Evolutionary conservation across 2,888 invertebrate genomes (phyloP).

Genomic region (Heliconius ismenius): DNA sequence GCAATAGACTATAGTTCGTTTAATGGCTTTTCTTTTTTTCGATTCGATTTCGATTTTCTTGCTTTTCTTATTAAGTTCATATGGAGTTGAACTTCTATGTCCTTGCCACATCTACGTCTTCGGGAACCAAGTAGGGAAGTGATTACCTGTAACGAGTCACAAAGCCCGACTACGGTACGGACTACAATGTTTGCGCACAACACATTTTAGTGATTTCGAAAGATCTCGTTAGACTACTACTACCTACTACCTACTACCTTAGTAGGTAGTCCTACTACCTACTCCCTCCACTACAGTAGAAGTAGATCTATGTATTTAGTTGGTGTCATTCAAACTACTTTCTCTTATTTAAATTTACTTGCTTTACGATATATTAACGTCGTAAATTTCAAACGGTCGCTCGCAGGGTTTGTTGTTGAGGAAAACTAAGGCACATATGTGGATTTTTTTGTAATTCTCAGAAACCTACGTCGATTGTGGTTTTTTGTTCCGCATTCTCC

Average conservation of each 20-base stretch:
- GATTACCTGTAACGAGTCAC: too few relatives aligned
- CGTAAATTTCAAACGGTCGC: background rate
- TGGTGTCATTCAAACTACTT: conserved; percentile 16
- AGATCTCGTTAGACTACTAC: background rate
- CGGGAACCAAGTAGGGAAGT: too few relatives aligned
- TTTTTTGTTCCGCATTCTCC: background rate
- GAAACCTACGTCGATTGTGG: background rate
- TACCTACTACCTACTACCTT: too few relatives aligned
- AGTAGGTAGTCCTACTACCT: too few relatives aligned
- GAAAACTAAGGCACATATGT: background rate
- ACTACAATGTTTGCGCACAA: conserved; percentile 1
- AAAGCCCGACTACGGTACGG: too few relatives aligned
- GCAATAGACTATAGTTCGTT: too few relatives aligned
- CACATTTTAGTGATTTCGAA: background rate
- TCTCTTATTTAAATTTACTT: conserved; percentile 18
- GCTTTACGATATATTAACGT: background rate
- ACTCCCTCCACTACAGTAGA: background rate
- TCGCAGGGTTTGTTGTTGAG: background rate
- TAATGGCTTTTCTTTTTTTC: too few relatives aligned
- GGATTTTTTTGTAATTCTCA: background rate
- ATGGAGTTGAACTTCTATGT: too few relatives aligned
- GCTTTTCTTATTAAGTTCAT: too few relatives aligned
- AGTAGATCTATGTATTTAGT: background rate
- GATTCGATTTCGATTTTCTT: too few relatives aligned
- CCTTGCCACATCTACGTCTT: too few relatives aligned